Conservation (phyloP, 2,888 invertebrate species). For the Tanypteryx hageni region DNA sequence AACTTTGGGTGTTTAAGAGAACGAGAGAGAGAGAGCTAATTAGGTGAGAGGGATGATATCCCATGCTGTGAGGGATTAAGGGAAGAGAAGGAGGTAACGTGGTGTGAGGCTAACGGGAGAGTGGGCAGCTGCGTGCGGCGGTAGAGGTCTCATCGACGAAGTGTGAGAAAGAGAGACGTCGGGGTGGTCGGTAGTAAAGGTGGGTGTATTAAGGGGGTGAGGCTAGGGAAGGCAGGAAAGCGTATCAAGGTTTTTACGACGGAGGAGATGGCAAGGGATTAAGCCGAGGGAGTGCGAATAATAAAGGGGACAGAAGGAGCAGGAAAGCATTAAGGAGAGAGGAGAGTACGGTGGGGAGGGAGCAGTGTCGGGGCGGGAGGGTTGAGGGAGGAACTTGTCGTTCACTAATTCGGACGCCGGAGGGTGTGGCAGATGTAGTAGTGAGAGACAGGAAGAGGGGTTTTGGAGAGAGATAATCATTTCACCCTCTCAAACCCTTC, state of each 20-base stretch:
- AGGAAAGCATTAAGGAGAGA: neutral
- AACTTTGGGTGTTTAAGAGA: neutral
- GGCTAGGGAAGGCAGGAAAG: neutral
- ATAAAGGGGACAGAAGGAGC: neutral
- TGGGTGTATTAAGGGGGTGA: neutral
- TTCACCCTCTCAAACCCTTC: no score
- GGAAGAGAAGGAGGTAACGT: neutral
- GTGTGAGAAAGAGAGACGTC: neutral
- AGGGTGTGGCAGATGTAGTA: no score
- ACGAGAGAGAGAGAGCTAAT: neutral
- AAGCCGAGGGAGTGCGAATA: neutral
- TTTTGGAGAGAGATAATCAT: no score
- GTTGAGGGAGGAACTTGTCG: no score
- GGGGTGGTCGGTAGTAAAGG: neutral
- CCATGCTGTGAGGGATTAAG: neutral
- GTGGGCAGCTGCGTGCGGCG: neutral
- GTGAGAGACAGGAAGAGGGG: no score
- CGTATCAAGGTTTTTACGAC: slow-evolving; percentile 24
- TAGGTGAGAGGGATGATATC: neutral
- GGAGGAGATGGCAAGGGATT: neutral
- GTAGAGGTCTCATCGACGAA: no score
- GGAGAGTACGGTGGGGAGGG: no score
- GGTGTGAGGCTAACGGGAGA: neutral
- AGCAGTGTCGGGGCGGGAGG: no score
- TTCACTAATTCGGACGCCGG: no score